Base-by-base conservation (phyloP, 2,888 invertebrate species). In the Nomada ferruginata region DNA sequence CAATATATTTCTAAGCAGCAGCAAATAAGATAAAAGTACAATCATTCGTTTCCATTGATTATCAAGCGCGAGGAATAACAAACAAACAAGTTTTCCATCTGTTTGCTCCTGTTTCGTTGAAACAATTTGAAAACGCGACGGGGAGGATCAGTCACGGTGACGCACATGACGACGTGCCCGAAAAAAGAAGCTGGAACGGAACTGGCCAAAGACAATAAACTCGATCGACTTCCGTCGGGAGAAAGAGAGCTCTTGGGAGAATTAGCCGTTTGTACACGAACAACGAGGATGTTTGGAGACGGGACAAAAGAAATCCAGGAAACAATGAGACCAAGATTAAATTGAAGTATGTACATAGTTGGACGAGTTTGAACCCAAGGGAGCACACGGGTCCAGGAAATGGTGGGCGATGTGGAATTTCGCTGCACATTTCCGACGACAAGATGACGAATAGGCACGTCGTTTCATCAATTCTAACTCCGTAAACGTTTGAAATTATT, bases 151-250 rank as follows among this genome's bases (percentile, higher is more conserved):
- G 26, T 5, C 71, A 76, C 59, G 70, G 77, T 61, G 72, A 50
- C 55, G 63, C 87, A 85, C 84, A 86, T 80, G 87, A 55, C 55
- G 60, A 64, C 36, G 29, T 29, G 74, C 50, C 74, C 76, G 76
- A 74, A 84, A 87, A 83, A 87, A 74, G 70, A 70, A 63, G 60
- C 80, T 47, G 23, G 76, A 73, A 76, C 77, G 82, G 76, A 75
- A 70, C 82, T 53, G 26, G 71, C 36, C 65, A 86, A 85, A 80
- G 87, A 87, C 87, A 87, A 87, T 86, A 87, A 87, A 87, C 87
- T 65, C 74, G 69, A 86, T 87, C 74, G 86, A 86, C 85, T 86
- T 86, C 84, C 84, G 86, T 63, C 79, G 86, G 42, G 66, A 23
- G 65, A 44, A 44, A 72, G 77, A 69, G 80, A 59, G 69, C 74